Conservation (phyloP, 2,797 vertebrate genomes). For the Pantherophis alleghaniensis region DNA sequence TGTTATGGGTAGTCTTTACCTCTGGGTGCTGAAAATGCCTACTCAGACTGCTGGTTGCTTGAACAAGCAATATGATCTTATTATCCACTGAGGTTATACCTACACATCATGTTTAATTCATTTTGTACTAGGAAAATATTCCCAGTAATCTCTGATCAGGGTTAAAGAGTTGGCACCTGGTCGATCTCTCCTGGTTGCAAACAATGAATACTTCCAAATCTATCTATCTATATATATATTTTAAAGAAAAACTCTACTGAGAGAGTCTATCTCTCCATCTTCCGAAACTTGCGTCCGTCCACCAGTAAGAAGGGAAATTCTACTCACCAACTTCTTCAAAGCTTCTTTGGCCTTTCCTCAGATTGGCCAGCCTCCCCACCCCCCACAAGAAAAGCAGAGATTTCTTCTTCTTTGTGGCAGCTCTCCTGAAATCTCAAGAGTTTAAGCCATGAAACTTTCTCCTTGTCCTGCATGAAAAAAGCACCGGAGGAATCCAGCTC, state of each 20-base stretch:
- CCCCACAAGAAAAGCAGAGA: neutral
- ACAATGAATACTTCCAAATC: neutral
- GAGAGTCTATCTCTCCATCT: neutral
- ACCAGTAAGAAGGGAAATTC: neutral
- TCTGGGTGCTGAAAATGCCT: neutral
- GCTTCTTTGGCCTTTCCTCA: neutral
- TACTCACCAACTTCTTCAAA: slow-evolving; percentile 8
- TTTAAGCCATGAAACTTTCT: slow-evolving; percentile 23
- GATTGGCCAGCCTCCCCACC: neutral
- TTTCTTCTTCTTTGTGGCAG: neutral
- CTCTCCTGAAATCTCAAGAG: neutral
- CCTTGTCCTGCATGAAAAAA: neutral
- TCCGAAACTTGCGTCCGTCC: neutral
- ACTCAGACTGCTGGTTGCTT: neutral
- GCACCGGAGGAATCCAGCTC: neutral
- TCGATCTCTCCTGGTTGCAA: no score
- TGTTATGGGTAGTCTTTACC: neutral
- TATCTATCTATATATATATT: neutral
- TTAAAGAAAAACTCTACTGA: neutral
- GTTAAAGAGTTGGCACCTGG: neutral
- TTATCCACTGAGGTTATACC: neutral
- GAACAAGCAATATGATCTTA: neutral
- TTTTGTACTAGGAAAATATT: neutral
- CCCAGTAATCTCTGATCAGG: no score
- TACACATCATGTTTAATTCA: neutral